Conservation (phyloP, 2,888 invertebrate species). For the Deilephila porcellus region DNA sequence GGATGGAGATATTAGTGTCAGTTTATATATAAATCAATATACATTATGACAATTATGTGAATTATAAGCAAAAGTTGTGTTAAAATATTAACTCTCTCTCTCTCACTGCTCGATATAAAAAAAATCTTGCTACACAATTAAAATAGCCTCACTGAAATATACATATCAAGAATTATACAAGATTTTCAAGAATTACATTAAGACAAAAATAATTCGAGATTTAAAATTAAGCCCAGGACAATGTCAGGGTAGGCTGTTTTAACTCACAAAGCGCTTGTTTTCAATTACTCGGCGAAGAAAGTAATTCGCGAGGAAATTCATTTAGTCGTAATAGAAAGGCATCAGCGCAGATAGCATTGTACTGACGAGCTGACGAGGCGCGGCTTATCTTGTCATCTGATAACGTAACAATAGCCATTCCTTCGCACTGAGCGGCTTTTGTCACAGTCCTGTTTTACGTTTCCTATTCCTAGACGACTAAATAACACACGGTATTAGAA, state of each 20-base stretch:
- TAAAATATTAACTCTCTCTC: no score
- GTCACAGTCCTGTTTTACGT: conserved; percentile 14
- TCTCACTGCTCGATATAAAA: no score
- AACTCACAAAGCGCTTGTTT: conserved; percentile 3
- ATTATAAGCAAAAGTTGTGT: no score
- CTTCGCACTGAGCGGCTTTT: conserved; percentile 13
- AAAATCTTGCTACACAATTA: no score
- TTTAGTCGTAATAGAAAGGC: conserved; percentile 22
- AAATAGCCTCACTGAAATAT: no score
- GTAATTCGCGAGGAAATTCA: conserved; percentile 12
- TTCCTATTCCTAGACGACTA: background rate
- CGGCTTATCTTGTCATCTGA: conserved; percentile 25
- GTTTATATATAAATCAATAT: no score
- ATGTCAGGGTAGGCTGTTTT: background rate
- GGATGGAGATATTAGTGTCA: no score
- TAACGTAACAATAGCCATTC: conserved; percentile 28
- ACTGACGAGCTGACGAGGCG: conserved; percentile 23
- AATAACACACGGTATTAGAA: background rate
- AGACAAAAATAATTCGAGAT: background rate
- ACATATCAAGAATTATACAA: background rate
- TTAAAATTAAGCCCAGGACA: background rate
- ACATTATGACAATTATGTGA: no score
- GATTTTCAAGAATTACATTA: background rate
- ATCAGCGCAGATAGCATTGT: conserved; percentile 29
- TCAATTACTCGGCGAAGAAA: conserved; percentile 8